Conservation (phyloP, 2,888 invertebrate genomes). For the Tachina lurida region DNA sequence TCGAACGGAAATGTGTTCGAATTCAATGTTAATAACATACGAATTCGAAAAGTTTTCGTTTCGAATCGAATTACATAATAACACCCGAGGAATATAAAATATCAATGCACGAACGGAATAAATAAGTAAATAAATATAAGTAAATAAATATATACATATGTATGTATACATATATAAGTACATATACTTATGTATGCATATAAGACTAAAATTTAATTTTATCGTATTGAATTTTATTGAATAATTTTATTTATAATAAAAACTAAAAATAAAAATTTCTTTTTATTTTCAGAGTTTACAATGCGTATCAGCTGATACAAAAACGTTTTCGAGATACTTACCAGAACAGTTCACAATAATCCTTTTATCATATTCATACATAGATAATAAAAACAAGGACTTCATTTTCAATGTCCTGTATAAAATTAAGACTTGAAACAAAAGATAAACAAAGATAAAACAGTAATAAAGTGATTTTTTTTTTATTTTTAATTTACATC, state of each 20-base stretch:
- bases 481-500: constrained; percentile 33
- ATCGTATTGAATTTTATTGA: no score
- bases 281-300: constrained; percentile 84
- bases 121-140: no score
- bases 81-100: no score
- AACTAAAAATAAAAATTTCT: background rate
- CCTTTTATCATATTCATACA: constrained; percentile 7
- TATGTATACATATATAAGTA: no score
- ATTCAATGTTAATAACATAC: no score
- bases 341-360: constrained; percentile 82
- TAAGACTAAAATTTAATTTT: no score
- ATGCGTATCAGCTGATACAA: constrained; percentile 88
- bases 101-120: no score
- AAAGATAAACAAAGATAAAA: constrained; percentile 62
- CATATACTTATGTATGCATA: no score
- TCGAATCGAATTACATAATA: no score
- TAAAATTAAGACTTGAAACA: constrained; percentile 52
- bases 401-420: constrained; percentile 48
- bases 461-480: constrained; percentile 62
- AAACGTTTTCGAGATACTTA: constrained; percentile 89
- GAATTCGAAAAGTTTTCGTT: no score
- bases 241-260: background rate
- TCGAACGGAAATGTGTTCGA: no score
- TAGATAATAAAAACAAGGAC: constrained; percentile 48
- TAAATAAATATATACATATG: no score